Evolutionary conservation across 2,797 vertebrate species (phyloP).

Genomic region (Lepidocolaptes lacrymiger): DNA sequence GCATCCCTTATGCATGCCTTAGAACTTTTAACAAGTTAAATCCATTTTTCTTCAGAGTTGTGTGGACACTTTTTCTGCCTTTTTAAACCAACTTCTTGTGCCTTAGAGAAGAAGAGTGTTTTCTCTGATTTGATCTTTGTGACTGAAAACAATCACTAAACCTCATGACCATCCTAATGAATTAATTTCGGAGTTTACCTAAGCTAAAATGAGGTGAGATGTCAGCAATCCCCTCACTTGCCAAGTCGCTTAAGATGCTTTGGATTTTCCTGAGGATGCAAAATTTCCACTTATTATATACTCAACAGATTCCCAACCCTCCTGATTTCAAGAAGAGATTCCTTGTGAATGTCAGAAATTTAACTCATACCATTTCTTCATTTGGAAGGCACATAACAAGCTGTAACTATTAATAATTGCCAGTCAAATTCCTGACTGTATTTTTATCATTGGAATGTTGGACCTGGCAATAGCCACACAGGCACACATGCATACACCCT

Average conservation of each 20-base stretch:
- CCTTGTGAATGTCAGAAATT: background rate
- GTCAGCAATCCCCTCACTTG: background rate
- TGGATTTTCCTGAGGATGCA: background rate
- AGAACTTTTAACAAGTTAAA: background rate
- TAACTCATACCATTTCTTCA: background rate
- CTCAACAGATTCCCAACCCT: fast-evolving
- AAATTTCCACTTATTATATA: background rate
- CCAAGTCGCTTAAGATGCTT: background rate
- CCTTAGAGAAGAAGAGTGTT: background rate
- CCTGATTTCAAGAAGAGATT: background rate
- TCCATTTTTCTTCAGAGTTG: background rate
- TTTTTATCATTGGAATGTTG: constrained; percentile 39
- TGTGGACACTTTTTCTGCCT: background rate
- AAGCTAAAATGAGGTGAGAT: background rate
- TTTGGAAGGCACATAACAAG: background rate
- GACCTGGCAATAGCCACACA: constrained; percentile 6
- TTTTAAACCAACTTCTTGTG: fast-evolving
- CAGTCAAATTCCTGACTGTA: background rate
- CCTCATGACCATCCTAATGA: background rate
- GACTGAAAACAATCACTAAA: background rate
- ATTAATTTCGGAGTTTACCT: background rate
- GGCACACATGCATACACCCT: background rate
- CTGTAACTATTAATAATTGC: constrained; percentile 19
- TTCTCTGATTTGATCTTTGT: background rate
- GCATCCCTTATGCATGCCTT: fast-evolving